Evolutionary conservation across 35 echinoderm and acorn worm genomes (phyloP).

Genomic region (Eucidaris tribuloides): DNA sequence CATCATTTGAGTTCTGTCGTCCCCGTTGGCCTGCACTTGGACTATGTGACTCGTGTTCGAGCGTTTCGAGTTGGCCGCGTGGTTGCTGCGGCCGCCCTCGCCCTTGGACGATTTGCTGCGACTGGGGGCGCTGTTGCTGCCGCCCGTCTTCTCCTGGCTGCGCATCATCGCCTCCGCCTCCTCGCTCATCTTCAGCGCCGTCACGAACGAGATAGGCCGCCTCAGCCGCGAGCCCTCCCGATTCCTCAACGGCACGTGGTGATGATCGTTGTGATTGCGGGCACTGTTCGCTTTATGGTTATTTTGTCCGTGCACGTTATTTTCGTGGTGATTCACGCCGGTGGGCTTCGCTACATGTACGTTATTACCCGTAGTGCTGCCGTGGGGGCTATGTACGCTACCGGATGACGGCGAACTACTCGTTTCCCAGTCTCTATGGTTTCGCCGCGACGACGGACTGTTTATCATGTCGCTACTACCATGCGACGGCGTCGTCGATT

Average conservation of each 20-base stretch:
- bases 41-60: slow-evolving; percentile 23
- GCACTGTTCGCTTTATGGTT: slow-evolving; percentile 33
- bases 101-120: slow-evolving; percentile 2
- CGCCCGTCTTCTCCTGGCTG: slow-evolving; percentile 1
- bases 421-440: slow-evolving; percentile 53
- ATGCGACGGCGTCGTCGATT: slow-evolving; percentile 53
- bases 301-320: slow-evolving; percentile 11
- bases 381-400: slow-evolving; percentile 3
- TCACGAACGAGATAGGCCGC: slow-evolving; percentile 94
- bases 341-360: slow-evolving; percentile 24
- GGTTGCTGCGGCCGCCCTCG: slow-evolving; percentile 33
- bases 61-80: background rate
- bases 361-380: slow-evolving; percentile 9
- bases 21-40: slow-evolving; percentile 9
- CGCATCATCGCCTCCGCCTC: slow-evolving; percentile 56
- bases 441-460: slow-evolving; percentile 49
- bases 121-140: background rate
- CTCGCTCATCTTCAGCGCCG: slow-evolving; percentile 85
- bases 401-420: slow-evolving; percentile 48
- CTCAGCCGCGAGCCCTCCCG: slow-evolving; percentile 58
- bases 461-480: slow-evolving; percentile 64
- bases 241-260: slow-evolving; percentile 43
- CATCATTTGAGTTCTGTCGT: slow-evolving; percentile 53
- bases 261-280: slow-evolving; percentile 14
- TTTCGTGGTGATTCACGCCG: slow-evolving; percentile 10